These are phyloP conservation scores for Cirrhinus mrigala DNA, from an alignment of 2,797 vertebrate genomes.

Conservation along the genomic window DNA sequence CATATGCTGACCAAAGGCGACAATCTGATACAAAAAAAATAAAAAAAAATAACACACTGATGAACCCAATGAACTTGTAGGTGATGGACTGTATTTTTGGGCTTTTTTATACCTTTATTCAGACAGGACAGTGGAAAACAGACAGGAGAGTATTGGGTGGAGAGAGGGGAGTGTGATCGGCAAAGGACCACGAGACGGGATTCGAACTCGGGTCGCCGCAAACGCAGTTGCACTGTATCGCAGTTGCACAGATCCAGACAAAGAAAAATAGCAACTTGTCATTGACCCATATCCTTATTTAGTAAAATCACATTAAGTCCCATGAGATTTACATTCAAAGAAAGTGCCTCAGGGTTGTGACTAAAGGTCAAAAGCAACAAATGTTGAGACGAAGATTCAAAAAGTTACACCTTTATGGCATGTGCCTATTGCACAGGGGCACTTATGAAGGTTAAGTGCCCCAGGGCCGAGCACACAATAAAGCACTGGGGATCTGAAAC, in stretches of 20 bases:
- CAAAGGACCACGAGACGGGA: no score
- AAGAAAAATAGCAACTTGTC: not conserved
- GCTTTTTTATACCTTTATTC: no score
- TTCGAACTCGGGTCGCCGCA: no score
- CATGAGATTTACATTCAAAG: not conserved
- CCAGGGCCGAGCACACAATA: constrained; percentile 59
- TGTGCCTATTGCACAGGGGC: constrained; percentile 45
- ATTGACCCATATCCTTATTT: not conserved
- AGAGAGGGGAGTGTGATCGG: no score
- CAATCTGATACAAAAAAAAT: not conserved
- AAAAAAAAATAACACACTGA: not conserved
- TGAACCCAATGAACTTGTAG: not conserved
- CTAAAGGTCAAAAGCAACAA: constrained; percentile 2
- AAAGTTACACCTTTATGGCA: constrained; percentile 49
- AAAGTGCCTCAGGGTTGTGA: constrained; percentile 1
- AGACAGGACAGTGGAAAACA: no score
- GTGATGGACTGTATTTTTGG: not conserved
- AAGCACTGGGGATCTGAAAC: constrained; percentile 65
- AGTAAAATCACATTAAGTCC: not conserved
- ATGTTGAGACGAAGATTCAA: constrained; percentile 56
- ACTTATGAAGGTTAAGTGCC: constrained; percentile 72
- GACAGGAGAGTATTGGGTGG: no score
- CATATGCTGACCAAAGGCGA: not conserved
- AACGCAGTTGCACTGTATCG: no score
- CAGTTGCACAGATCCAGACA: not conserved